Evolutionary conservation across 1,140 invertebrate species (phyloP).

Genomic region (Philotrypesis tridentata): DNA sequence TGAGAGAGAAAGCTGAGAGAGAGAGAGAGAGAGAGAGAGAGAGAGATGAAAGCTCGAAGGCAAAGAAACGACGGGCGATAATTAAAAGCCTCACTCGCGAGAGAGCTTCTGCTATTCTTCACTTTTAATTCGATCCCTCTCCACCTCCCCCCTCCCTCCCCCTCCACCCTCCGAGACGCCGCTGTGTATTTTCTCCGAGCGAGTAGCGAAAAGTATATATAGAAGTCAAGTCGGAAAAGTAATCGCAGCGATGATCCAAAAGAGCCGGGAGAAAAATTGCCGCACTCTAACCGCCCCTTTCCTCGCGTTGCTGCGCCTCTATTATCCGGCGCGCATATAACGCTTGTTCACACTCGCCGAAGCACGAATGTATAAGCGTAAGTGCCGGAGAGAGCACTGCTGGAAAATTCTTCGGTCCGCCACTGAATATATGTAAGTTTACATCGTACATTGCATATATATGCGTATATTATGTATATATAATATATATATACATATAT

Average conservation of each 20-base stretch:
- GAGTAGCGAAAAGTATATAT: no score
- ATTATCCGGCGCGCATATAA: background rate
- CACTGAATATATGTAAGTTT: no score
- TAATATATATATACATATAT: no score
- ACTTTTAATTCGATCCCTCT: background rate
- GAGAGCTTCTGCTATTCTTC: background rate
- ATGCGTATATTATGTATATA: no score
- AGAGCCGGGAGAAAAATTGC: background rate
- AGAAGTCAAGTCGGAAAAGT: background rate
- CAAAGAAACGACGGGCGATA: constrained; percentile 23
- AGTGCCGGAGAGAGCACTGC: no score
- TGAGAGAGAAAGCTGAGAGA: no score
- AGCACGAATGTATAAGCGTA: background rate
- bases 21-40: background rate
- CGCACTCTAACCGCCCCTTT: background rate
- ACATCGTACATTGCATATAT: no score
- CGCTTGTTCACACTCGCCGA: background rate
- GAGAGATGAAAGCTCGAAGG: constrained; percentile 11
- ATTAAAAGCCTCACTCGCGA: constrained; percentile 39
- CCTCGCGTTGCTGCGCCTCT: background rate
- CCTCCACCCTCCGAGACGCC: background rate
- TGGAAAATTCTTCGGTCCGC: background rate
- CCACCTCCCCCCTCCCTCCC: no score
- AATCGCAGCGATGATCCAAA: background rate
- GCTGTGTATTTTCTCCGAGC: background rate